phyloP scores from a whole-genome alignment of 2,797 vertebrate genomes.

The Manis pentadactyla region DNA sequence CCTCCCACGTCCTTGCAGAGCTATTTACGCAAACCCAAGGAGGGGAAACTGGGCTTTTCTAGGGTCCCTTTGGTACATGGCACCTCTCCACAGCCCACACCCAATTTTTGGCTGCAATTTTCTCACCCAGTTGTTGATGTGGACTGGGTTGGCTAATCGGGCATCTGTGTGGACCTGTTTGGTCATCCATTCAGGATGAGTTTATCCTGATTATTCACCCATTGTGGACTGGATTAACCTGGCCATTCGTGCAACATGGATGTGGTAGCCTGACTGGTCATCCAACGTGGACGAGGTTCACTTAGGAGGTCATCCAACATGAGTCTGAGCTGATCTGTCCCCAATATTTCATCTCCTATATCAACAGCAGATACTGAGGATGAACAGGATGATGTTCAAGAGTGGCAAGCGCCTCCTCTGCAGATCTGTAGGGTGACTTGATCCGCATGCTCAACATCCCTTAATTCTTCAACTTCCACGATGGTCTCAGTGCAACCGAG shows the following conservation, averaged over 20 bases:
- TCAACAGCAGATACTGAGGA: no score
- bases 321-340: no score
- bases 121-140: background rate
- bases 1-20: background rate
- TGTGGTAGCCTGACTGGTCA: no score
- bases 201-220: background rate
- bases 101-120: background rate
- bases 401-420: no score
- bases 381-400: no score
- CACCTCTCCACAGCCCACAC: background rate
- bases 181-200: background rate
- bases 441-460: fast-evolving
- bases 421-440: background rate
- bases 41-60: fast-evolving
- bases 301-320: no score
- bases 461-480: background rate
- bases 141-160: fast-evolving
- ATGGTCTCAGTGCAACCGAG: no score
- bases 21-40: background rate
- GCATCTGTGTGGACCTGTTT: background rate
- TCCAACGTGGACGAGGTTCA: no score
- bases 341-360: no score
- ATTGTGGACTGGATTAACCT: no score
- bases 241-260: no score
- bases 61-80: no score